phyloP scores from a whole-genome alignment of 2,888 invertebrate species.

The Laspeyria flexula region DNA sequence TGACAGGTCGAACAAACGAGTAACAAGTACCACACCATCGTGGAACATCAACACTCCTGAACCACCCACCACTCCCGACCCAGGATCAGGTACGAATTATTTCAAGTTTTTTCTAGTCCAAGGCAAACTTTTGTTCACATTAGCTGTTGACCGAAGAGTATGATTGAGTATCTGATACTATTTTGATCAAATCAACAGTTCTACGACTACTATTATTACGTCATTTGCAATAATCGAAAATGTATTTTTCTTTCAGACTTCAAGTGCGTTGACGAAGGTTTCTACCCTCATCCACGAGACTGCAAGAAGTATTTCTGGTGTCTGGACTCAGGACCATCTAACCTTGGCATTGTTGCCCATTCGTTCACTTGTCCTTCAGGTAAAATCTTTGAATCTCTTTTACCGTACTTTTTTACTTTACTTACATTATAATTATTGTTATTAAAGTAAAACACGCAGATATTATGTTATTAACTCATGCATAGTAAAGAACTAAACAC shows the following conservation, averaged over 20 bases:
- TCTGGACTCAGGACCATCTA: conserved; percentile 94
- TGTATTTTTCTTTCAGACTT: conserved; percentile 87
- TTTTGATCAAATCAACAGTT: too few relatives aligned
- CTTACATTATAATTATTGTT: too few relatives aligned
- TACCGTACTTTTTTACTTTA: too few relatives aligned
- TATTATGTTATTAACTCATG: too few relatives aligned
- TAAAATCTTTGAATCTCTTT: conserved; percentile 54
- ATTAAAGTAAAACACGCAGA: too few relatives aligned
- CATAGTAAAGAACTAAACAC: too few relatives aligned
- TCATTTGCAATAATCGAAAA: too few relatives aligned
- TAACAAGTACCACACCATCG: conserved; percentile 83
- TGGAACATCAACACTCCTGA: conserved; percentile 89
- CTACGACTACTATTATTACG: too few relatives aligned
- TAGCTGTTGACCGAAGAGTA: too few relatives aligned
- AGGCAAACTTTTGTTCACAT: too few relatives aligned
- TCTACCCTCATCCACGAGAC: conserved; percentile 95
- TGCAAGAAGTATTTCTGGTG: conserved; percentile 99
- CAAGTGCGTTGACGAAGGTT: conserved; percentile 96
- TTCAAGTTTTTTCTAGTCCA: background rate
- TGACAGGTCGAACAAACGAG: conserved; percentile 65
- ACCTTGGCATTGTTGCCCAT: conserved; percentile 95
- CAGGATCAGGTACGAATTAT: conserved; percentile 88
- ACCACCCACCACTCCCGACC: conserved; percentile 96
- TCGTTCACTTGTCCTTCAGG: conserved; percentile 97
- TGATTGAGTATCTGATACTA: too few relatives aligned